Base-by-base conservation (phyloP, 2,797 vertebrate genomes). In the Neosalanx taihuensis region DNA sequence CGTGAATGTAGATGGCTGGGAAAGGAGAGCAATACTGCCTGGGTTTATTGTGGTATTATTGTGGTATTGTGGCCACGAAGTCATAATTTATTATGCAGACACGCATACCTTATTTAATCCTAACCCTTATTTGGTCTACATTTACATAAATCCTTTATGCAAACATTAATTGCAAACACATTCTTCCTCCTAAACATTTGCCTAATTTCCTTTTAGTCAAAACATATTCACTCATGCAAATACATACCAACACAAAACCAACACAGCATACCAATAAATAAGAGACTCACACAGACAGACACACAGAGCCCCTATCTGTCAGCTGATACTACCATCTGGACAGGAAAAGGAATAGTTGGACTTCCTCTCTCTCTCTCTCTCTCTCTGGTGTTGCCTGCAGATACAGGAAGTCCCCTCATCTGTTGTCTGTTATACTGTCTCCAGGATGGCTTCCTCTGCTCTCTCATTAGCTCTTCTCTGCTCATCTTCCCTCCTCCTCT, bases 241-340 rank as follows among this genome's bases (percentile, higher is more conserved):
- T n/a, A 56, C 51, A 56, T 41, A 41, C 7, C 41, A 46, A 46
- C 41, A 46, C 41, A 46, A 46, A 12, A 35, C 33, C 33, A 35
- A 35, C 33, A 35, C 33, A 35, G 6, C 33, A 35, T 35, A 35
- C 33, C 33, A 35, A 35, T 6, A 35, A 35, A 35, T 6, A 35
- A 35, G 17, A 56, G 17, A 49, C 46, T 12, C 46, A 49, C 46
- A 6, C 46, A 49, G 9, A 49, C 46, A 56, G 1, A 56, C 51
- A 56, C 51, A 56, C 41, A 46, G 41, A 46, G 10, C 12, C 56
- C 3, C 2, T 83, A 85, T 88, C 84, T 84, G 75, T 89, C 80
- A 88, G 81, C 87, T 85, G 86, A 88, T 76, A 76, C 81, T 70
- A 84, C 87, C 90, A 90, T 91, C 90, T 91, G 90, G 86, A 85